Evolutionary conservation across 2,113 vertebrate species (phyloP), one percentile per base, ranked within the genome.

Genomic region (Urocitellus parryii): DNA sequence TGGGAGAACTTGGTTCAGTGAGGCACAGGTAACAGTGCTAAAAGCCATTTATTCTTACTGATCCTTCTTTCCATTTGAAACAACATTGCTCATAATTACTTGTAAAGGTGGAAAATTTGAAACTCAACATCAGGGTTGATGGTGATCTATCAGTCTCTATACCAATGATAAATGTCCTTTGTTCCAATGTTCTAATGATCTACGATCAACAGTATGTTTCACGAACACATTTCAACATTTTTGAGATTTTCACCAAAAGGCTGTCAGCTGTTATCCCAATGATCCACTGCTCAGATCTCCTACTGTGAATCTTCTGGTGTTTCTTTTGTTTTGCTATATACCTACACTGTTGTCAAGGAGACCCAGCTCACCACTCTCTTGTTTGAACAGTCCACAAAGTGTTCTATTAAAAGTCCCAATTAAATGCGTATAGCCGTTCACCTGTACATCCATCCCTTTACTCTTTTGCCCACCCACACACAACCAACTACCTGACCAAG

Each of bases 281-380:
- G 79, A 29, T 96, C 42, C 78, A 95, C 65, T 92, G 76, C 73
- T 88, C 25, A 94, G 95, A 95, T 96, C n/a, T 5, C 93, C 92
- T 89, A 56, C 90, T 93, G 96, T 92, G 85, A 45, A 68, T 86
- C 51, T 84, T 70, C 81, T 91, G 82, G 32, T 89, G 56, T 93
- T 77, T 84, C 95, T 95, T 97, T 97, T 97, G 91, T 98, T 97
- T 90, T 83, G 88, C 94, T 51, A 13, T 88, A 56, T 95, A 95
- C 58, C 96, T 96, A 91, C 27, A 24, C 96, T 87, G 96, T 97
- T 96, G 97, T 97, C 97, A 97, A 97, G 97, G 97, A 97, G 97
- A 97, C 96, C 85, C 87, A 1, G 4, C 77, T 88, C 79, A 89
- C 88, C 32, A 68, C 63, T 97, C 58, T 58, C 94, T 25, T 8